Evolutionary conservation across 2,888 invertebrate genomes (phyloP).

Genomic region (Minunthozetes semirufus): DNA sequence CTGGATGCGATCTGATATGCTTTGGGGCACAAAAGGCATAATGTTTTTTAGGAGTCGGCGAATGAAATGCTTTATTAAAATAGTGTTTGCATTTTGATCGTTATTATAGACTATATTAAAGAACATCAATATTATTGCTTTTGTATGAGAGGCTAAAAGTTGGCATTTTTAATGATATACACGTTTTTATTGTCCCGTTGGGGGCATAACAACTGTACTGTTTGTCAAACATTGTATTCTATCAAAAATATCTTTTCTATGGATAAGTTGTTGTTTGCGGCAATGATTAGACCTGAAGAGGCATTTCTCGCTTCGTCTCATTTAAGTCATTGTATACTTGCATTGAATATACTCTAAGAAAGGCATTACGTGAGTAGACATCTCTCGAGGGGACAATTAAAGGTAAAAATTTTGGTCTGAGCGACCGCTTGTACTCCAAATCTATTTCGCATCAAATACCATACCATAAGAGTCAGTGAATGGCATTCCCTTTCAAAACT

Average conservation of each 20-base stretch:
- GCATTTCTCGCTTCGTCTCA: constrained; percentile 3
- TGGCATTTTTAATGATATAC: constrained; percentile 1
- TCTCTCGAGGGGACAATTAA: constrained; percentile 22
- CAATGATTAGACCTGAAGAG: constrained; percentile 16
- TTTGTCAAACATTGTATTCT: constrained; percentile 6
- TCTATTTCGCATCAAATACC: not conserved
- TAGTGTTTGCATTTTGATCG: not conserved
- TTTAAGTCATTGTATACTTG: not conserved
- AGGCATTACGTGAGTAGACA: constrained; percentile 10
- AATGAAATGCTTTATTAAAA: not conserved
- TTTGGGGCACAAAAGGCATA: not conserved
- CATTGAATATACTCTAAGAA: not conserved
- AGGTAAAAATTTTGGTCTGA: constrained; percentile 9
- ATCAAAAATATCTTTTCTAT: constrained; percentile 9
- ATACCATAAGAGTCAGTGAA: not conserved
- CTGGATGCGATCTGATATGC: not conserved
- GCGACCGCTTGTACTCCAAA: not conserved
- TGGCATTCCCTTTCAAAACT: not conserved
- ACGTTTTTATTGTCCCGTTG: constrained; percentile 19
- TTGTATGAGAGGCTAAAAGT: not conserved
- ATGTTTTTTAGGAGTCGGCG: not conserved
- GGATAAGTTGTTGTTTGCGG: constrained; percentile 12
- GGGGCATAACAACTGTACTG: not conserved
- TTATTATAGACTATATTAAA: constrained; percentile 9
- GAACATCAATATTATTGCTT: constrained; percentile 11